phyloP scores from a whole-genome alignment of 2,888 invertebrate species.

The Drosophila nigritarsus region DNA sequence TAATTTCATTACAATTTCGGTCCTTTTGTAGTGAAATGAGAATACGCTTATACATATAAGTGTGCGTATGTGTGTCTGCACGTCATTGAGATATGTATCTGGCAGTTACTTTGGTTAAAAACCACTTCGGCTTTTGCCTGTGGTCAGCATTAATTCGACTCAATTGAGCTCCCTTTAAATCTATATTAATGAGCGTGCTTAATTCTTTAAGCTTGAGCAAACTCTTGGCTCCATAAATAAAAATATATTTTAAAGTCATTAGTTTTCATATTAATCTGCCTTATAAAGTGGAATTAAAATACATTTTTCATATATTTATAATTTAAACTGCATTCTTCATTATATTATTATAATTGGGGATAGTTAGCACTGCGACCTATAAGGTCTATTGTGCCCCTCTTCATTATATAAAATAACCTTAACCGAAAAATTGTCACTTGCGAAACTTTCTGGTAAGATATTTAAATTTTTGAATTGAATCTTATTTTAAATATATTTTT shows the following conservation, averaged over 20 bases:
- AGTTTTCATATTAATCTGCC: neutral
- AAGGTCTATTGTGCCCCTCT: no score
- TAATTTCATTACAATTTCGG: slow-evolving; percentile 62
- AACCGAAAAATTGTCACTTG: neutral
- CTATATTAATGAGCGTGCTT: slow-evolving; percentile 55
- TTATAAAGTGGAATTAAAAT: neutral
- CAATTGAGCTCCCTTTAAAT: slow-evolving; percentile 46
- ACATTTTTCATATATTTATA: neutral
- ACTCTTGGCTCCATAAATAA: neutral
- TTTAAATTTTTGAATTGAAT: neutral
- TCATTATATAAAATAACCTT: neutral
- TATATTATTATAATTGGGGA: no score
- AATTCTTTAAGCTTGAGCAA: slow-evolving; percentile 9
- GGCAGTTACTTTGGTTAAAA: slow-evolving; percentile 47
- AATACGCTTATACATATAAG: neutral
- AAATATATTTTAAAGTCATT: neutral
- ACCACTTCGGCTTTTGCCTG: slow-evolving; percentile 38
- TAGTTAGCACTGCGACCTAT: no score
- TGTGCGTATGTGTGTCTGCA: neutral
- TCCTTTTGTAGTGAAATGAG: slow-evolving; percentile 25
- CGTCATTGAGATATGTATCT: slow-evolving; percentile 20
- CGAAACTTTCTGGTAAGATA: neutral
- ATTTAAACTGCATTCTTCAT: neutral
- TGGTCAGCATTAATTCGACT: slow-evolving; percentile 52
- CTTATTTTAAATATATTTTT: neutral